These are phyloP conservation scores for Hanleya hanleyi DNA, from an alignment of 2,888 invertebrate genomes.

Conservation along the genomic window DNA sequence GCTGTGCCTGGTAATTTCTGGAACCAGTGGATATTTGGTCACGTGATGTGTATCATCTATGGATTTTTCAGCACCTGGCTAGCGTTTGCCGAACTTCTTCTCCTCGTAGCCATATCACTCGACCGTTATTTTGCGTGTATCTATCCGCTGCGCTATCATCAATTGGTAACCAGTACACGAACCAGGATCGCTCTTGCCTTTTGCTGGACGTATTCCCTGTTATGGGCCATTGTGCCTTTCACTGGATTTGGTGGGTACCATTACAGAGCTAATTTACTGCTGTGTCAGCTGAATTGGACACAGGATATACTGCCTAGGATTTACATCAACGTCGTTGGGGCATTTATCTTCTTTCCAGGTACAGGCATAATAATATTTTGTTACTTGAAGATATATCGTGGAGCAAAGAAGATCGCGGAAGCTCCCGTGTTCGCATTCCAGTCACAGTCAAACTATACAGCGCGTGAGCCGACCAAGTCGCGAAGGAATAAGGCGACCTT, in stretches of 20 bases:
- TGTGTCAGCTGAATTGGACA: neutral
- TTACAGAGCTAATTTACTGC: neutral
- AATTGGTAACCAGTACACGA: neutral
- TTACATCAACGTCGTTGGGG: neutral
- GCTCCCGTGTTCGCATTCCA: neutral
- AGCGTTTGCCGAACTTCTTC: neutral
- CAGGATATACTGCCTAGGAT: neutral
- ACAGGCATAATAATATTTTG: neutral
- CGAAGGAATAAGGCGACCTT: neutral
- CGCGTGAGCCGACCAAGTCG: neutral
- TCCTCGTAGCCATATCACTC: neutral
- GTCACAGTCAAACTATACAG: neutral
- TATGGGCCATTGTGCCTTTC: neutral
- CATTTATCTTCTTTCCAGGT: neutral
- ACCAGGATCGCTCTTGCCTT: neutral
- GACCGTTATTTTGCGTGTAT: neutral
- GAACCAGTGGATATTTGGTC: neutral
- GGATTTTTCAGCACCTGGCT: neutral
- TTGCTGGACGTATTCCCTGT: neutral
- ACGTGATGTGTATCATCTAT: neutral
- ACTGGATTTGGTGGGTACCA: neutral
- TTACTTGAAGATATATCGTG: neutral
- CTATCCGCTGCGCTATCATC: neutral
- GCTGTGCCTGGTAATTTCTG: neutral
- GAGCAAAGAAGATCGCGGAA: neutral